phyloP scores from a whole-genome alignment of 2,113 vertebrate genomes.

The Origma solitaria region DNA sequence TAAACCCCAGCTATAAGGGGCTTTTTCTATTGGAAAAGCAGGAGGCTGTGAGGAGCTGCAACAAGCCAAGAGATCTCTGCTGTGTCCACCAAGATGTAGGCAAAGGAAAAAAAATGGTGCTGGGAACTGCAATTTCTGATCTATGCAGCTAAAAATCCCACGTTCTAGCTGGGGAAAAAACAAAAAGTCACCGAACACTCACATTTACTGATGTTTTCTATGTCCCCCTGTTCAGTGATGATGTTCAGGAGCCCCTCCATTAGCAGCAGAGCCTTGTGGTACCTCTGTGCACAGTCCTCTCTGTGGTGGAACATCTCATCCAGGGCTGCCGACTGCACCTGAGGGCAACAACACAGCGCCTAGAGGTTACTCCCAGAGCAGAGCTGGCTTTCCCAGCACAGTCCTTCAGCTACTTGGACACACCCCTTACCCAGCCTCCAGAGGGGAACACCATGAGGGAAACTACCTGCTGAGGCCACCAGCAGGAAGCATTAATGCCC shows the following conservation, averaged over 20 bases:
- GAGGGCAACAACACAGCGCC: not conserved
- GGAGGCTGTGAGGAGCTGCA: not conserved
- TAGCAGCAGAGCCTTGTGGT: constrained; percentile 89
- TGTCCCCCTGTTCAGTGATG: constrained; percentile 80
- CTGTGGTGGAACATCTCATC: constrained; percentile 93
- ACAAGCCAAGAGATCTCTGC: not conserved
- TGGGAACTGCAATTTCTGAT: not conserved
- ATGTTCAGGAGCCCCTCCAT: constrained; percentile 88
- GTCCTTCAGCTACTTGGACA: not conserved
- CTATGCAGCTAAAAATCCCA: not conserved
- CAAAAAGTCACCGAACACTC: not conserved
- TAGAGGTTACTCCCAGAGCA: not conserved
- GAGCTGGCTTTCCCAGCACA: not conserved
- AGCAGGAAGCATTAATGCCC: not conserved
- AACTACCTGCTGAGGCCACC: not conserved
- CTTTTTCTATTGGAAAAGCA: not conserved
- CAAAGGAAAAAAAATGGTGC: not conserved
- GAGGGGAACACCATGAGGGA: not conserved
- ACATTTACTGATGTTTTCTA: constrained; percentile 88
- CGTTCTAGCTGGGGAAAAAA: not conserved
- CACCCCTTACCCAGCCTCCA: not conserved
- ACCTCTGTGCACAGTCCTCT: constrained; percentile 82
- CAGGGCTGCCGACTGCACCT: constrained; percentile 90
- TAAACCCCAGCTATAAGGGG: not conserved
- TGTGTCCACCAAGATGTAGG: not conserved